Base-by-base conservation (phyloP, 2,113 vertebrate genomes). In the Bos indicus region DNA sequence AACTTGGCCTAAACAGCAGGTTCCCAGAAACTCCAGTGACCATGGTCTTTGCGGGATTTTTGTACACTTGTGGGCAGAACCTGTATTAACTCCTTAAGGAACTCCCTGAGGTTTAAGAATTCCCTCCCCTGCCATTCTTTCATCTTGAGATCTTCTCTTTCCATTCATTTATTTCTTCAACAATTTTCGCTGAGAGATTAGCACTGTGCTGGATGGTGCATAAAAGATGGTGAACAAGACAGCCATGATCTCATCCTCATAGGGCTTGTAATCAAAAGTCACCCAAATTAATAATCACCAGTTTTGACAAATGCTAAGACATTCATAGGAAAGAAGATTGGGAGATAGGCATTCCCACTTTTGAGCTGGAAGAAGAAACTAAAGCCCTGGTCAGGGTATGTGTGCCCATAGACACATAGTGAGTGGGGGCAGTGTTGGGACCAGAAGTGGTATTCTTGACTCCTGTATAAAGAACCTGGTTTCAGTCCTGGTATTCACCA, bases 131-230 rank as follows among this genome's bases (percentile, higher is more conserved):
- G 33, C 30, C 40, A 59, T 84, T 92, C 85, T 90, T 92, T 92
- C 74, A 96, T 59, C 59, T 21, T 64, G 28, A 88, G 30, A 83
- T 60, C 30, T 93, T 94, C 57, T 91, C 64, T 91, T 46, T 36
- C 78, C 30, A 62, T 90, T 97, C 40, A 90, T 91, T 87, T 88
- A 90, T 90, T 92, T 46, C 74, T 64, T 96, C 81, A 88, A 78
- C 0, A 74, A 57, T 92, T 88, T 90, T 94, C 83, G 36, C 19
- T 89, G 87, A 95, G 71, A 78, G 25, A 21, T 77, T 82, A 97
- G 30, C n/a, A 82, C 78, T 90, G 30, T 40, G 57, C 51, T 91
- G 36, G 78, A 97, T 46, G 17, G 56, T 93, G 23, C 30, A 97
- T 43, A 96, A 87, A 96, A 60, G 33, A 95, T 28, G 80, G 46